phyloP scores from a whole-genome alignment of 2,888 invertebrate species.

The Amorpha juglandis region DNA sequence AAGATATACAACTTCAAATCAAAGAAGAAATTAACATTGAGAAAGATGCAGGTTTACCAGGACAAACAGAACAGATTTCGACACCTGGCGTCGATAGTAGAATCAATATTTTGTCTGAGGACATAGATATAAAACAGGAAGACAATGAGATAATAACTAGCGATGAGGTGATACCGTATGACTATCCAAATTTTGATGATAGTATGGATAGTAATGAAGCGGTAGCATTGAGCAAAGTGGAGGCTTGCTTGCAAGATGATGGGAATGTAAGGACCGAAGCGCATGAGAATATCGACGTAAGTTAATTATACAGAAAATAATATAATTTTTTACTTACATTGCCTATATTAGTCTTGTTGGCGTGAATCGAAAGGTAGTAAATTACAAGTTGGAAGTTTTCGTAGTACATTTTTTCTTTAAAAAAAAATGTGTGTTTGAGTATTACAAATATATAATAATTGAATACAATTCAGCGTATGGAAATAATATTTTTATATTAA shows the following conservation, averaged over 20 bases:
- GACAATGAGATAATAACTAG: constrained; percentile 23
- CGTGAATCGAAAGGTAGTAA: too few relatives aligned
- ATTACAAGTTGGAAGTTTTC: too few relatives aligned
- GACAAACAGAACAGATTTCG: background rate
- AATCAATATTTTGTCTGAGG: constrained; percentile 4
- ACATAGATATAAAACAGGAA: constrained; percentile 29
- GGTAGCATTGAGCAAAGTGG: constrained; percentile 66
- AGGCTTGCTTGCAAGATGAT: constrained; percentile 68
- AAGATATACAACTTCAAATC: constrained; percentile 51
- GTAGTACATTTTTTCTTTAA: too few relatives aligned
- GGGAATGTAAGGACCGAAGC: constrained; percentile 30
- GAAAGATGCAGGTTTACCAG: constrained; percentile 28
- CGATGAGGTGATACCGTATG: constrained; percentile 55
- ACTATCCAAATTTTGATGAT: constrained; percentile 65
- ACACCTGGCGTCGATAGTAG: constrained; percentile 10
- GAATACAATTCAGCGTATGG: too few relatives aligned
- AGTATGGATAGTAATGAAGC: constrained; percentile 73
- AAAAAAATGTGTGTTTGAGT: too few relatives aligned
- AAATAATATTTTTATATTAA: too few relatives aligned
- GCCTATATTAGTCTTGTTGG: too few relatives aligned
- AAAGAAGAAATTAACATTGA: constrained; percentile 49
- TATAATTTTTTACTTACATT: too few relatives aligned
- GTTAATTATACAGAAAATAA: background rate
- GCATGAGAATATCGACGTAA: constrained; percentile 22
- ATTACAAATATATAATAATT: too few relatives aligned